These are phyloP conservation scores for Spheniscus mendiculus DNA, from an alignment of 2,113 vertebrate genomes.

Conservation along the genomic window DNA sequence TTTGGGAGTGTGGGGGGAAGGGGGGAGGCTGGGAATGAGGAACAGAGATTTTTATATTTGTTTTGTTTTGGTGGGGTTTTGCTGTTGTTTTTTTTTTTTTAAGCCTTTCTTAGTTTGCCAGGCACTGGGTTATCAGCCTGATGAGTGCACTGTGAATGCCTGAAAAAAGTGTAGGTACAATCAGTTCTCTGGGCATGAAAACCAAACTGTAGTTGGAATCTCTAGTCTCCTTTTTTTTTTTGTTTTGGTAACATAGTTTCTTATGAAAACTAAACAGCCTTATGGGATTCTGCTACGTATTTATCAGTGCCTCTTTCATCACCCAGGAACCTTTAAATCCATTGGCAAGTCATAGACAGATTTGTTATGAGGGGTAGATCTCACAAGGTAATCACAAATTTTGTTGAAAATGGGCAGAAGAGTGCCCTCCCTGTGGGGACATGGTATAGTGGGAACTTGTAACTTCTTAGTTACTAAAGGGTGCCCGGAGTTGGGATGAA, in stretches of 20 bases:
- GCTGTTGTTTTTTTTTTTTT: no score
- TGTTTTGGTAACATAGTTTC: background rate
- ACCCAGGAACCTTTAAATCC: background rate
- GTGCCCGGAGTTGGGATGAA: background rate
- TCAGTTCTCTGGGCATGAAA: background rate
- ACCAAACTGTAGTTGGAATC: background rate
- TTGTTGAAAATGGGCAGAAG: background rate
- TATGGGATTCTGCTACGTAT: background rate
- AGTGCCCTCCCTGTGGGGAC: rapidly evolving
- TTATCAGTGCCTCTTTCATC: background rate
- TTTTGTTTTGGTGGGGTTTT: background rate
- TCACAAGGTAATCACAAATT: background rate
- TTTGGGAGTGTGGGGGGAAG: background rate
- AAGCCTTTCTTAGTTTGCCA: background rate
- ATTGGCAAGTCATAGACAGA: background rate
- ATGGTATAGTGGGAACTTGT: rapidly evolving
- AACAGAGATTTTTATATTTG: background rate
- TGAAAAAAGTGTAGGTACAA: background rate
- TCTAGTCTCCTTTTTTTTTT: background rate
- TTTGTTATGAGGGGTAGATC: background rate
- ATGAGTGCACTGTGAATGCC: background rate
- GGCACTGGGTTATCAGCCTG: background rate
- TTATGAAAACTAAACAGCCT: background rate
- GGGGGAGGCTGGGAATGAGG: background rate
- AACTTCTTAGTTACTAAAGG: background rate